Conservation (phyloP, 1,140 invertebrate species). For the Hyles vespertilio region DNA sequence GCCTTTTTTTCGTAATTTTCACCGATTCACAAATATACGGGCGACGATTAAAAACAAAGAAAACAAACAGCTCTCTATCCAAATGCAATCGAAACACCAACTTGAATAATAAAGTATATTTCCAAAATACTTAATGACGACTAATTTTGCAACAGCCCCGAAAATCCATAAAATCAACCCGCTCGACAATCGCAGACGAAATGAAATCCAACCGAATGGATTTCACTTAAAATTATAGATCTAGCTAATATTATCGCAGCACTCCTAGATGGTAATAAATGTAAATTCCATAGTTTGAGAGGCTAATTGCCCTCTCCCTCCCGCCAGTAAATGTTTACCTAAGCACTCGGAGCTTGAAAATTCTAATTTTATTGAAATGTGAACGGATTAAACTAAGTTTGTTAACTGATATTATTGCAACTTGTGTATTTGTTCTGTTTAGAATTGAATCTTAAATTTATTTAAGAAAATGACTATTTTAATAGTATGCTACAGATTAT, state of each 20-base stretch:
- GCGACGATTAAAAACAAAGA: too few relatives aligned
- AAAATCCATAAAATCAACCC: too few relatives aligned
- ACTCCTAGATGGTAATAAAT: slow-evolving; percentile 35
- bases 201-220: slow-evolving; percentile 34
- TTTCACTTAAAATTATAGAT: slow-evolving; percentile 21
- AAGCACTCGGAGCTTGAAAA: slow-evolving; percentile 30
- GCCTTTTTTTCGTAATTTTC: too few relatives aligned
- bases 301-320: slow-evolving; percentile 33
- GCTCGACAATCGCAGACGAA: slow-evolving; percentile 1
- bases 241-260: slow-evolving; percentile 41
- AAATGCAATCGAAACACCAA: too few relatives aligned
- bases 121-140: too few relatives aligned
- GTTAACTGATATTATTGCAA: not conserved
- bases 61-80: too few relatives aligned
- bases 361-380: slow-evolving; percentile 35
- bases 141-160: too few relatives aligned
- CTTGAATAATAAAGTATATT: too few relatives aligned
- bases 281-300: slow-evolving; percentile 37
- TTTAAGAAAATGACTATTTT: too few relatives aligned
- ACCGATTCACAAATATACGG: too few relatives aligned
- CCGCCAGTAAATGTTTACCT: slow-evolving; percentile 34
- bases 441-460: too few relatives aligned
- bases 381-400: slow-evolving; percentile 1
- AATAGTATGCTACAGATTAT: too few relatives aligned
- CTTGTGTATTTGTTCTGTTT: not conserved